These are phyloP conservation scores for Nebria brevicollis DNA, from an alignment of 2,888 invertebrate species.

Conservation along the genomic window DNA sequence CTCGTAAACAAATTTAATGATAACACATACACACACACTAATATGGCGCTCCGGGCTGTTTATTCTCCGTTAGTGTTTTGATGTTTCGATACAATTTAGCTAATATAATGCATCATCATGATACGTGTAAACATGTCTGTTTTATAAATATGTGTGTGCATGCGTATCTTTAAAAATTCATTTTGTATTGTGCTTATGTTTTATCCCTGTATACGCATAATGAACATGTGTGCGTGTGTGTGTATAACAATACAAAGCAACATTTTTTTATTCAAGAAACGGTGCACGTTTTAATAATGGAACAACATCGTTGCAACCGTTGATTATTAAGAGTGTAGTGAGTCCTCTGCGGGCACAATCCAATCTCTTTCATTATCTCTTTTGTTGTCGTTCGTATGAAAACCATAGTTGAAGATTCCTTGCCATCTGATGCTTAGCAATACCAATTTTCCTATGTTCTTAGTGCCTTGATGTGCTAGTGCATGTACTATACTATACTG, in stretches of 20 bases:
- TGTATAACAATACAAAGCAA: background rate
- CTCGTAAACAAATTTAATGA: slow-evolving; percentile 40
- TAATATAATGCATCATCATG: too few species aligned
- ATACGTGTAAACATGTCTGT: too few species aligned
- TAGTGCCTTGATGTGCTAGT: background rate
- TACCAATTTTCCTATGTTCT: slow-evolving; percentile 30
- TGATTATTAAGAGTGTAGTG: slow-evolving; percentile 11
- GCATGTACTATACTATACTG: background rate
- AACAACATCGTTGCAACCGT: slow-evolving; percentile 13
- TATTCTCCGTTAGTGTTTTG: background rate
- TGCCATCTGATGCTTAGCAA: slow-evolving; percentile 25
- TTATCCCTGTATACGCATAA: background rate
- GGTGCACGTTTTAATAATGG: slow-evolving; percentile 25
- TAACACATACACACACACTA: too few species aligned
- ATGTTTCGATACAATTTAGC: too few species aligned
- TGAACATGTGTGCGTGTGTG: background rate
- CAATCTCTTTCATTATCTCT: slow-evolving; percentile 28
- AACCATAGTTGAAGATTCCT: slow-evolving; percentile 10
- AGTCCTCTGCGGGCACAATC: slow-evolving; percentile 8
- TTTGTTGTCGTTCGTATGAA: slow-evolving; percentile 29
- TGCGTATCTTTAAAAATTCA: too few species aligned
- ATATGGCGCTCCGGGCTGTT: background rate
- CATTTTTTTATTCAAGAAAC: background rate
- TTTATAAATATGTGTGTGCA: too few species aligned
- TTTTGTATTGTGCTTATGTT: background rate